Percentiles rank a stretch among this genome's conserved stretches.
Conservation (phyloP, 1,140 invertebrate species). For the Pogonus chalceus region DNA sequence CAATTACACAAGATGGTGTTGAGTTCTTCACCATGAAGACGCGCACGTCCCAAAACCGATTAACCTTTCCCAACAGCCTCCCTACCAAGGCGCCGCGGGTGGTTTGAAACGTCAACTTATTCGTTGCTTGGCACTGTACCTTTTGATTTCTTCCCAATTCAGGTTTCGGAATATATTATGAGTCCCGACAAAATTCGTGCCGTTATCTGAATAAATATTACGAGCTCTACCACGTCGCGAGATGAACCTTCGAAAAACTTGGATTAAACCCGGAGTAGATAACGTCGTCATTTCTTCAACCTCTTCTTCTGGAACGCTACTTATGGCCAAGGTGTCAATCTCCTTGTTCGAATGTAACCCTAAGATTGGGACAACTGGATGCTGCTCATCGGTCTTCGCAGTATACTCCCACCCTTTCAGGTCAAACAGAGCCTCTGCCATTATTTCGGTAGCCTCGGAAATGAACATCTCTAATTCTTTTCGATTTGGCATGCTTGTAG, state of each 20-base stretch:
- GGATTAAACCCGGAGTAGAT: too few relatives aligned
- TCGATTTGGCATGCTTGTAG: too few relatives aligned
- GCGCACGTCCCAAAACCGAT: conserved; percentile 26
- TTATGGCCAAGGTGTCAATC: too few relatives aligned
- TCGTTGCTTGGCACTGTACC: background rate
- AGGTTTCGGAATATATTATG: conserved; percentile 18
- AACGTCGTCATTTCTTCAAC: too few relatives aligned
- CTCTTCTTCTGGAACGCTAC: too few relatives aligned
- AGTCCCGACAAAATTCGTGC: conserved; percentile 28
- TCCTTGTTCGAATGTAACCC: too few relatives aligned
- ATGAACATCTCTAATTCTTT: too few relatives aligned
- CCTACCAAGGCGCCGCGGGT: conserved; percentile 32
- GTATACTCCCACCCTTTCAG: too few relatives aligned
- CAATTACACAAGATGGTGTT: conserved; percentile 27
- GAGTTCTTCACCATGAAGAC: conserved; percentile 27
- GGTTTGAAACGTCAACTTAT: background rate
- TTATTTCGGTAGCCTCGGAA: too few relatives aligned
- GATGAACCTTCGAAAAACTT: background rate
- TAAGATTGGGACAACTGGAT: too few relatives aligned
- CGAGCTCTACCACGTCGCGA: background rate
- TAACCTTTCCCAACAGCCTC: conserved; percentile 35
- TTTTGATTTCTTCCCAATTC: background rate
- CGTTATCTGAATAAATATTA: conserved; percentile 22
- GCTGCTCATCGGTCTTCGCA: too few relatives aligned
- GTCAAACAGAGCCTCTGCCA: too few relatives aligned